Evolutionary conservation across 2,797 vertebrate species (phyloP).

Genomic region (Bradypus variegatus): DNA sequence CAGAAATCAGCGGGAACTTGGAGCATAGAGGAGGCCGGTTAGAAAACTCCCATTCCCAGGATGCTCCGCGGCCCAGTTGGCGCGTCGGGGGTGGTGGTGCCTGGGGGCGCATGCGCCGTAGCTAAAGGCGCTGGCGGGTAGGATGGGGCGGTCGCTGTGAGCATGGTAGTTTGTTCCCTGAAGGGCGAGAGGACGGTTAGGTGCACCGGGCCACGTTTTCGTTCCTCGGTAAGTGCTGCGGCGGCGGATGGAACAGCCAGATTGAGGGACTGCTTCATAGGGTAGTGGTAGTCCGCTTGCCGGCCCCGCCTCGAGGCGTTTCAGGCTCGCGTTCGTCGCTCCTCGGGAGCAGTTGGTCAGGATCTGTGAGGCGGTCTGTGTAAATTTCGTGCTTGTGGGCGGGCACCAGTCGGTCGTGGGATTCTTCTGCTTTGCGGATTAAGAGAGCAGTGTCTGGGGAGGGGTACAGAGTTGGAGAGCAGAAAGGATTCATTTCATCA

Average conservation of each 20-base stretch:
- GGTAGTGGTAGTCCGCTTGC: neutral
- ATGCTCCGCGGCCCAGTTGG: no score
- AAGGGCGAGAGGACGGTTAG: no score
- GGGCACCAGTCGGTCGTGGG: no score
- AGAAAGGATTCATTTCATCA: accelerated
- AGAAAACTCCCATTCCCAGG: no score
- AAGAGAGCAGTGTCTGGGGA: neutral
- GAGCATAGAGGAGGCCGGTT: no score
- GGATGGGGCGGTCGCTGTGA: no score
- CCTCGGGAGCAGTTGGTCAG: neutral
- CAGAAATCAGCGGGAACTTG: no score
- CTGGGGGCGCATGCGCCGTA: no score
- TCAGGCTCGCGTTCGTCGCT: neutral
- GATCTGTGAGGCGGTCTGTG: no score
- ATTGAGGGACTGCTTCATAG: neutral
- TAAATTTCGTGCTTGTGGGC: neutral
- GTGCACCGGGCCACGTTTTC: neutral
- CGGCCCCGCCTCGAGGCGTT: neutral
- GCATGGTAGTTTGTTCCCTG: no score
- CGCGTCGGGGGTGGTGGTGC: no score
- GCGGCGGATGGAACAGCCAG: neutral
- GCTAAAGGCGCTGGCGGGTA: no score
- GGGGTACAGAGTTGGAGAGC: neutral
- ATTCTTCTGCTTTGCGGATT: neutral
- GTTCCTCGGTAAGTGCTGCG: constrained; percentile 24